Percentiles rank a stretch among this genome's conserved stretches.
Evolutionary conservation across 2,888 invertebrate genomes (phyloP).

Genomic region (Spodoptera littoralis): DNA sequence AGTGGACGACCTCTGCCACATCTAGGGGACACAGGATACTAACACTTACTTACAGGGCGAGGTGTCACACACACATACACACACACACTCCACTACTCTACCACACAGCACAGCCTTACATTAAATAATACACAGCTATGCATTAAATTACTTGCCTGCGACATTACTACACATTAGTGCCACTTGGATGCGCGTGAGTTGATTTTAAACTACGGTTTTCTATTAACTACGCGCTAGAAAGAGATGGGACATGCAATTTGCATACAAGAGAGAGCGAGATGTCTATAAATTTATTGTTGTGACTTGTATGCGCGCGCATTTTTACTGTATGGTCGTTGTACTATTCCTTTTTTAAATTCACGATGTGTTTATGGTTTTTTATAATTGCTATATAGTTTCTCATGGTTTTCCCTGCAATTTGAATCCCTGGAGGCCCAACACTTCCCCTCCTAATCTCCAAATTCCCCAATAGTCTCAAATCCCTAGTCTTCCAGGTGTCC

Average conservation of each 20-base stretch:
- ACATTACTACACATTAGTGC: slow-evolving; percentile 17
- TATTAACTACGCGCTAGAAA: slow-evolving; percentile 12
- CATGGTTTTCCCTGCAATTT: no score
- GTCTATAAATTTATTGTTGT: slow-evolving; percentile 2
- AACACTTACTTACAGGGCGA: background rate
- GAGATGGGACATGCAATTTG: background rate
- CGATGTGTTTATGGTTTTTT: no score
- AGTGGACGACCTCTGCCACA: no score
- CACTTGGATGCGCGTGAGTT: slow-evolving; percentile 44
- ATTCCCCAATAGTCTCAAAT: no score
- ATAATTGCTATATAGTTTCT: no score
- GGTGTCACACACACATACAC: no score
- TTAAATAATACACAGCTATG: slow-evolving; percentile 1
- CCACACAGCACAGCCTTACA: background rate
- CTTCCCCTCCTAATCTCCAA: no score
- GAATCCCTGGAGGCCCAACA: no score
- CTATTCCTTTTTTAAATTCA: slow-evolving; percentile 4
- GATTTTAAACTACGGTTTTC: slow-evolving; percentile 22
- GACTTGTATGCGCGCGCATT: slow-evolving; percentile 13
- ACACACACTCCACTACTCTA: no score
- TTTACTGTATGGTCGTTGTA: slow-evolving; percentile 23
- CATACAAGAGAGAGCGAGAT: slow-evolving; percentile 5
- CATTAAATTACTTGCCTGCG: slow-evolving; percentile 30
- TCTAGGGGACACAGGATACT: background rate
- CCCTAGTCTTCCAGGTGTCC: no score